Evolutionary conservation across 2,888 invertebrate genomes (phyloP).

Genomic region (Heliconius charithonia): DNA sequence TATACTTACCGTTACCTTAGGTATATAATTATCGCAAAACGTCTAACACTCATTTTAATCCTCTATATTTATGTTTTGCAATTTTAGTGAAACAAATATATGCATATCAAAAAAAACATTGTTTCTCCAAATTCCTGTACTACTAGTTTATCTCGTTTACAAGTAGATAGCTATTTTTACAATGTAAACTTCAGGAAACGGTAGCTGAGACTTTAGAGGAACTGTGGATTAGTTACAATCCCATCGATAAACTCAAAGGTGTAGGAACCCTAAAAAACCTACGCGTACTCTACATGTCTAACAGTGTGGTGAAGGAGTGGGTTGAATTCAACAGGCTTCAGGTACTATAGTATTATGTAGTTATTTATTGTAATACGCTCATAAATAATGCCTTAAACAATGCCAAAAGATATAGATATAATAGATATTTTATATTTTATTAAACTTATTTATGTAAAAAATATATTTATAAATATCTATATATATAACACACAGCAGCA

Average conservation of each 20-base stretch:
- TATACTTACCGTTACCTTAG: neutral
- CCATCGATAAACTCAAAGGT: constrained; percentile 95
- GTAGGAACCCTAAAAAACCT: constrained; percentile 90
- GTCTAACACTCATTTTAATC: neutral
- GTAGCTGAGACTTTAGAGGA: constrained; percentile 94
- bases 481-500: no score
- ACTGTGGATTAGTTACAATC: constrained; percentile 97
- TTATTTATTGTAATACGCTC: no score
- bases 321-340: constrained; percentile 87
- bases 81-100: neutral
- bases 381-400: no score
- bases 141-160: no score
- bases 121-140: no score
- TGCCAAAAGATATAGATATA: no score
- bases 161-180: no score
- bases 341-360: constrained; percentile 53
- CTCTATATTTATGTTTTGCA: neutral
- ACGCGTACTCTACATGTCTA: constrained; percentile 91
- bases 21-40: neutral
- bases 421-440: no score
- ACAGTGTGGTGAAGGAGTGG: constrained; percentile 94
- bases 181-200: constrained; percentile 85
- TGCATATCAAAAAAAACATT: no score
- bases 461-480: no score
- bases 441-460: no score